Evolutionary conservation across 2,888 invertebrate species (phyloP), one percentile per base, ranked within the genome.

Genomic region (Dasysyrphus albostriatus): DNA sequence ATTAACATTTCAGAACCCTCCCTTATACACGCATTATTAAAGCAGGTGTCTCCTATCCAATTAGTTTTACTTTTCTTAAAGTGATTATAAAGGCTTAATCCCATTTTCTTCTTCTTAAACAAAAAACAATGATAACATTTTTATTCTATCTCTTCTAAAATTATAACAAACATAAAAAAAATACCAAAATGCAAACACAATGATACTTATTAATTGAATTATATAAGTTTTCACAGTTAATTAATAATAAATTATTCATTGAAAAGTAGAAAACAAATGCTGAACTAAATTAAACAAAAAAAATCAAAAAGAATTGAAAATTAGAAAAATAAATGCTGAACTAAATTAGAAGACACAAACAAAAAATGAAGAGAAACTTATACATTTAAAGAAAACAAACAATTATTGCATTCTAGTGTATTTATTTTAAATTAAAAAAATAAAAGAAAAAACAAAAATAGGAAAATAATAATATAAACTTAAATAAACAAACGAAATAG

Each of bases 141-240:
- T 9, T 69, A 56, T 59, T 76, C 88, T 81, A 80, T 88, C 88
- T 89, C 83, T 79, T 83, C 87, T 88, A 34, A 67, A 67, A 49
- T 63, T 77, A 80, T 70, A 59, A 14, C 34, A 56, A 47, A 88
- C 42, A n/a, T n/a, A 19, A 69, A 69, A 49, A 34, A 69, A 39
- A 76, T 84, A 88, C 88, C 76, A 76, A 80, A 80, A 58, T 67
- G 49, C 61, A 73, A 83, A 65, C 47, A 84, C 75, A 76, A 80
- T 81, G 69, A 61, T 90, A 89, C 89, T 90, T 90, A 88, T 39
- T 54, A 39, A 77, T 79, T 51, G 59, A 63, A 69, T 74, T 79
- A 58, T 49, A 74, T 70, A 83, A 80, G 73, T 87, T 83, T 87
- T 76, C 75, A 79, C 75, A 76, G 88, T 81, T 83, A 83, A 72